These are phyloP conservation scores for Acleris literana DNA, from an alignment of 2,888 invertebrate species.

Conservation along the genomic window DNA sequence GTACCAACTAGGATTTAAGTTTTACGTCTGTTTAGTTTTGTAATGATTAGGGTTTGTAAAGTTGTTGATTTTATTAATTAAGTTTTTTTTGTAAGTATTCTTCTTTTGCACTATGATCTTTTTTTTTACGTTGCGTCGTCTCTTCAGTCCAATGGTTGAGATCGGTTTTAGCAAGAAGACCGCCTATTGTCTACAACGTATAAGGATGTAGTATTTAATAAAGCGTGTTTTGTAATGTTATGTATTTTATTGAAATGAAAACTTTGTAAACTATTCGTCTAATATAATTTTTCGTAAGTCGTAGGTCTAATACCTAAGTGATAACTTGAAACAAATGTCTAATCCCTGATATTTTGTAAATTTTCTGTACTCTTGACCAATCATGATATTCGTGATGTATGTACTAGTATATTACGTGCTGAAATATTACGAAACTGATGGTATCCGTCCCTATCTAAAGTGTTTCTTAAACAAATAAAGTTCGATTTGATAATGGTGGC, in stretches of 20 bases:
- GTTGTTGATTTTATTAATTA: not conserved
- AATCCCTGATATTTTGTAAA: too few relatives aligned
- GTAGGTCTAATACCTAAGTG: too few relatives aligned
- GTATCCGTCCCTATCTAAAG: slow-evolving; percentile 4
- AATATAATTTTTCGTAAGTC: too few relatives aligned
- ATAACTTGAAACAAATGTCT: too few relatives aligned
- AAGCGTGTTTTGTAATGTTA: not conserved
- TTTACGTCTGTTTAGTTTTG: not conserved
- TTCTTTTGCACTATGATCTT: not conserved
- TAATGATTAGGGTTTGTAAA: not conserved
- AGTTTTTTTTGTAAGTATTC: not conserved
- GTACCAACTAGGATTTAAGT: slow-evolving; percentile 1
- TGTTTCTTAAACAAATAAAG: slow-evolving; percentile 9
- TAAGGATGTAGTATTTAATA: not conserved
- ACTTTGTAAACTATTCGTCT: too few relatives aligned
- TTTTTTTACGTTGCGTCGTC: too few relatives aligned
- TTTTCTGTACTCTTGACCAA: too few relatives aligned
- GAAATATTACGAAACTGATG: slow-evolving; percentile 3
- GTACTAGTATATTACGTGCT: not conserved
- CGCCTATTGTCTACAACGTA: not conserved
- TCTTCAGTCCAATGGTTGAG: too few relatives aligned
- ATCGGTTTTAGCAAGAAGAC: too few relatives aligned
- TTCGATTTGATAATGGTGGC: slow-evolving; percentile 8
- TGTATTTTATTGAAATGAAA: too few relatives aligned
- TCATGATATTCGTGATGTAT: too few relatives aligned